Percentiles rank a stretch among this genome's conserved stretches.
phyloP scores from a whole-genome alignment of 1,140 invertebrate species.

The Notospermus geniculatus region DNA sequence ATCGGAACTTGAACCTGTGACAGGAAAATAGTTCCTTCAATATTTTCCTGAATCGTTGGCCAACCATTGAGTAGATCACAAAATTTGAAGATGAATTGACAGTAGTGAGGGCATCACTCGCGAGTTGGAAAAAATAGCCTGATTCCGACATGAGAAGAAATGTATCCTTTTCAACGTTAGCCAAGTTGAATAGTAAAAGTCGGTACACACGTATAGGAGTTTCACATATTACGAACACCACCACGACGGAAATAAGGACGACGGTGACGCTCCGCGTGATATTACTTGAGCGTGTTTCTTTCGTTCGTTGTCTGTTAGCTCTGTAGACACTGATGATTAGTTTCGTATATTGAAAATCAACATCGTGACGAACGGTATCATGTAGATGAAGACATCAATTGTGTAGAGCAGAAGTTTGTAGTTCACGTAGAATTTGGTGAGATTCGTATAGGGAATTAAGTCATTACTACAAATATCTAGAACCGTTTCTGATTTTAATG shows the following conservation, averaged over 20 bases:
- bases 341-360: background rate
- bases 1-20: too few relatives aligned
- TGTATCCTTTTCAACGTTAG: too few relatives aligned
- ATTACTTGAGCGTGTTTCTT: background rate
- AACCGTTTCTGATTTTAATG: background rate
- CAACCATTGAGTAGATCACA: background rate
- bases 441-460: background rate
- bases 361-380: conserved; percentile 1
- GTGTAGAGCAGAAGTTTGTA: background rate
- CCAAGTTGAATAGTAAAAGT: background rate
- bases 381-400: background rate
- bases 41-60: conserved; percentile 1
- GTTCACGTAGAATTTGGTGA: background rate
- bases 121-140: background rate
- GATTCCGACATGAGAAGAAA: background rate
- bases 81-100: background rate
- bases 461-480: background rate
- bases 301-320: background rate
- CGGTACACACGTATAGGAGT: conserved; percentile 1
- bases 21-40: background rate
- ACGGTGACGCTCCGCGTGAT: background rate
- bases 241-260: background rate
- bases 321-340: background rate
- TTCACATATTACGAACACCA: conserved; percentile 1
- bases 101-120: background rate